Conservation (phyloP, 2,888 invertebrate genomes). For the Arctia plantaginis region DNA sequence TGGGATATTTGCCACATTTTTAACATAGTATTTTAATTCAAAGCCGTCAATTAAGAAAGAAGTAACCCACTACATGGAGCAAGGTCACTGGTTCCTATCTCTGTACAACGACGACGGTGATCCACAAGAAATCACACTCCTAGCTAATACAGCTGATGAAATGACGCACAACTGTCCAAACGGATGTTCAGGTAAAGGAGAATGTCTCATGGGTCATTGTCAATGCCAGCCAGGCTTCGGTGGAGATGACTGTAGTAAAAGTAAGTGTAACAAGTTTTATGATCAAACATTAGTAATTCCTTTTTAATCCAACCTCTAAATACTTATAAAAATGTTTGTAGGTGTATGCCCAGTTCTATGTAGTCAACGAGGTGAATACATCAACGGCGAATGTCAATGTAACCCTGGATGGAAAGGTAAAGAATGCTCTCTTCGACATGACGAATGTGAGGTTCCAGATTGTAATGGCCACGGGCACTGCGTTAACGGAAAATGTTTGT, state of each 20-base stretch:
- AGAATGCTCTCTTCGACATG: slow-evolving; percentile 97
- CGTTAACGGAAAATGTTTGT: slow-evolving; percentile 97
- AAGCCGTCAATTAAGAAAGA: slow-evolving; percentile 96
- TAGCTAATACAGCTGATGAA: slow-evolving; percentile 94
- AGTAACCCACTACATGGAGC: slow-evolving; percentile 97
- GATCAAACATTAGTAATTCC: not conserved
- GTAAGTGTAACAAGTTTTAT: slow-evolving; percentile 83
- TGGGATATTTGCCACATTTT: slow-evolving; percentile 1
- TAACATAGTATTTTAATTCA: slow-evolving; percentile 41
- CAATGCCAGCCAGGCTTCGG: slow-evolving; percentile 98
- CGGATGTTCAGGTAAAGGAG: slow-evolving; percentile 98
- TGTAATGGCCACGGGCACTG: slow-evolving; percentile 99
- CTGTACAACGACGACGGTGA: slow-evolving; percentile 98
- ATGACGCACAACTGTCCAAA: slow-evolving; percentile 98
- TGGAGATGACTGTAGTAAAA: slow-evolving; percentile 98
- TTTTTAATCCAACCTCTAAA: not conserved
- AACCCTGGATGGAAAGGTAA: slow-evolving; percentile 99
- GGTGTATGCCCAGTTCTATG: slow-evolving; percentile 98
- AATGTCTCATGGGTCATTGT: slow-evolving; percentile 97
- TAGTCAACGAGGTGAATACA: slow-evolving; percentile 98
- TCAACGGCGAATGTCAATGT: slow-evolving; percentile 98
- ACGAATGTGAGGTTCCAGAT: slow-evolving; percentile 98
- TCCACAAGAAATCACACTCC: slow-evolving; percentile 94
- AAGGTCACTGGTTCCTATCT: slow-evolving; percentile 98
- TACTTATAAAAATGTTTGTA: slow-evolving; percentile 65